Base-by-base conservation (phyloP, 2,113 vertebrate species). In the Chionis minor region DNA sequence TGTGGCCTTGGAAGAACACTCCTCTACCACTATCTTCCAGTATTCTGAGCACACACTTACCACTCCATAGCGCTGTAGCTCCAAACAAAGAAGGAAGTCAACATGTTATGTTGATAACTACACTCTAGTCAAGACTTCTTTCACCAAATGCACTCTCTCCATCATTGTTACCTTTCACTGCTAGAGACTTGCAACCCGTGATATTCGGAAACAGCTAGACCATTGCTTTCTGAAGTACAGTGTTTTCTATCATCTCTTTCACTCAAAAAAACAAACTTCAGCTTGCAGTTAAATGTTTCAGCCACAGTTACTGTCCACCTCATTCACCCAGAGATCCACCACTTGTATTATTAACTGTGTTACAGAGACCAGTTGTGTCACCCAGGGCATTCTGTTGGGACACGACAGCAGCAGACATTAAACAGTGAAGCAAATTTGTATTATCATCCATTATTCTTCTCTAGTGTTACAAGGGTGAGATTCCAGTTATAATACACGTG, bases 401-500 rank as follows among this genome's bases (percentile, higher is more conserved):
- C 62, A 4, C 1, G 17, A 78, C 85, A 82, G 79, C 87, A 96
- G 62, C 56, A 87, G 54, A 65, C 86, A 86, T 12, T 22, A 35
- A 86, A 51, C 47, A 88, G 28, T 10, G 55, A 95, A 42, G 22
- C 38, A 73, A 67, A 56, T 62, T 17, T 67, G 32, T 87, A 52
- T 59, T 58, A 63, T 33, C 55, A 72, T 32, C 93, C 66, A 62
- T 71, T 66, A 45, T 45, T 75, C 81, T 75, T 77, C 82, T 83
- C 87, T 88, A 88, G 85, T 81, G 90, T 86, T 84, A 56, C 38
- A 88, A 70, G 74, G 74, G 85, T 71, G 71, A 75, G 69, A 91
- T 96, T 97, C 95, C 95, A 97, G 95, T 94, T 96, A 89, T 19
- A 81, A 55, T 7, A 59, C 2, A 56, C 27, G 51, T 66, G 26